Evolutionary conservation across 2,797 vertebrate species (phyloP).

Genomic region (Mus minutoides): DNA sequence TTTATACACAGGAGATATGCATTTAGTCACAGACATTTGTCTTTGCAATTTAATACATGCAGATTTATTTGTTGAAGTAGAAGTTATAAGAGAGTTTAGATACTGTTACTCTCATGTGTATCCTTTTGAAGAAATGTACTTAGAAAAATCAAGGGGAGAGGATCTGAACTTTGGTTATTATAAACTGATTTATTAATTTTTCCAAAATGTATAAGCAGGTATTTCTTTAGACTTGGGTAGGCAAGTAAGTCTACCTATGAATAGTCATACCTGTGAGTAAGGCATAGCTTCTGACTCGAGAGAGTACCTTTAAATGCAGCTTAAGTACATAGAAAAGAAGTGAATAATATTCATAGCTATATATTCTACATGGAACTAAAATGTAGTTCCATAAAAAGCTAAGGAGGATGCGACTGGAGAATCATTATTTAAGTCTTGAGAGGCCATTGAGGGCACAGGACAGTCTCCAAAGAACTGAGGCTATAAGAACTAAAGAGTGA

Average conservation of each 20-base stretch:
- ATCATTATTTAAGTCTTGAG: neutral
- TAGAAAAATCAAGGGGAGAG: neutral
- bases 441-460: neutral
- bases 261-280: neutral
- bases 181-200: neutral
- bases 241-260: constrained; percentile 19
- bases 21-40: neutral
- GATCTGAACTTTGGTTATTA: neutral
- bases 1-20: neutral
- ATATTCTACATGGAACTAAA: neutral
- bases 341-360: neutral
- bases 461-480: neutral
- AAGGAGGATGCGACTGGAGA: neutral
- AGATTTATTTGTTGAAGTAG: neutral
- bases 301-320: neutral
- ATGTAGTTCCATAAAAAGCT: neutral
- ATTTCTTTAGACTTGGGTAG: constrained; percentile 2
- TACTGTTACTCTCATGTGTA: neutral
- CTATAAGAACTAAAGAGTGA: neutral
- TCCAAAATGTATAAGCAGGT: neutral
- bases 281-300: neutral
- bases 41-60: neutral
- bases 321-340: neutral
- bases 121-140: neutral
- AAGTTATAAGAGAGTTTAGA: neutral